Conservation (phyloP, 2,888 invertebrate species). For the Lamproptera curius region DNA sequence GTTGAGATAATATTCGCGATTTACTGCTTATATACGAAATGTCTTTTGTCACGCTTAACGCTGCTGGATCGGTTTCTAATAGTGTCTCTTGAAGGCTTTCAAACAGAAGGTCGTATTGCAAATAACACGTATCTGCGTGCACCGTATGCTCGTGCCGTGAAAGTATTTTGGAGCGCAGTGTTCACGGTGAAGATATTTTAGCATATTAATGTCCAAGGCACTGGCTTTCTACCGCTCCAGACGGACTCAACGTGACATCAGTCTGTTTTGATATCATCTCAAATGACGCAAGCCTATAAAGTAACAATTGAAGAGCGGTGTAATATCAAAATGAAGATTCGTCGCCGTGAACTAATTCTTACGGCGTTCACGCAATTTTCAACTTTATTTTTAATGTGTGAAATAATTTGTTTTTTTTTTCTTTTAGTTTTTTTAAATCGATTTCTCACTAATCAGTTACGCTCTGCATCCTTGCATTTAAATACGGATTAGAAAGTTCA, state of each 20-base stretch:
- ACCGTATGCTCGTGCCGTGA: slow-evolving; percentile 62
- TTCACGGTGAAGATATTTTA: slow-evolving; percentile 65
- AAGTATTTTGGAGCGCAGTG: slow-evolving; percentile 69
- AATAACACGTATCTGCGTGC: slow-evolving; percentile 57
- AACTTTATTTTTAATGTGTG: background rate
- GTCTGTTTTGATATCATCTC: slow-evolving; percentile 29
- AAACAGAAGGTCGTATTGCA: slow-evolving; percentile 53
- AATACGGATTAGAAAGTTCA: slow-evolving; percentile 60
- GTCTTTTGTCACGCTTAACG: slow-evolving; percentile 1
- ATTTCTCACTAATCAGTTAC: background rate
- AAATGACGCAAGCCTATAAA: slow-evolving; percentile 27
- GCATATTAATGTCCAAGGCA: slow-evolving; percentile 61
- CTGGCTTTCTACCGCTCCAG: slow-evolving; percentile 64
- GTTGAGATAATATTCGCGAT: background rate
- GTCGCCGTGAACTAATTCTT: slow-evolving; percentile 12
- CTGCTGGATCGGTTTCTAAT: slow-evolving; percentile 1
- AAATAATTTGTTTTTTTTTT: background rate
- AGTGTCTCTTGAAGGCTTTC: slow-evolving; percentile 49
- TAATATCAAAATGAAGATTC: no score
- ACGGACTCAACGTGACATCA: slow-evolving; percentile 39
- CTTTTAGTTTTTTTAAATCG: slow-evolving; percentile 29
- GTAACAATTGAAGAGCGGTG: slow-evolving; percentile 32
- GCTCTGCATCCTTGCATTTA: slow-evolving; percentile 30
- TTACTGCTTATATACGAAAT: no score
- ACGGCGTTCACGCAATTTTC: slow-evolving; percentile 5